Base-by-base conservation (phyloP, 2,797 vertebrate genomes). In the Lagocephalus sceleratus region DNA sequence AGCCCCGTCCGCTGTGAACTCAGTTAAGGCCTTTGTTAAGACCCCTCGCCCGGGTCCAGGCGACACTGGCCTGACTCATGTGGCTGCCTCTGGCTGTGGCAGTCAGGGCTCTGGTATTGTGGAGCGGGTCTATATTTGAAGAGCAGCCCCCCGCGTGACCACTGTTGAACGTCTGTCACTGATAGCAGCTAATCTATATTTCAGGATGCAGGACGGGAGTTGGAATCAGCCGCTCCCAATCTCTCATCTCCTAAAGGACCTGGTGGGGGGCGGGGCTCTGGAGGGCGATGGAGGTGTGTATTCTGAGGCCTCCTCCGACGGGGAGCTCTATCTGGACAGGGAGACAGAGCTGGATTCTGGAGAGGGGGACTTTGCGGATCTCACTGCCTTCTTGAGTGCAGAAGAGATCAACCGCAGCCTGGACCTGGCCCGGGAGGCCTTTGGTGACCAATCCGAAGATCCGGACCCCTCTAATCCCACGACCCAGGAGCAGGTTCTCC, bases 381-480 rank as follows among this genome's bases (percentile, higher is more conserved):
- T 99, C 8, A 95, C 96, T 55, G 91, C 93, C 45, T 99, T 99
- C 75, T 90, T 99, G 73, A 98, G 85, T 45, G 93, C 94, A 74
- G 97, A 99, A 0, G 97, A 99, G 84, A 95, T 98, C 51, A 82
- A 89, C 71, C 94, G 83, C 63, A 99, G 97, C 63, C 89, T 99
- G 78, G 94, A 97, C 67, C 89, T 99, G 79, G 97, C 97, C 71
- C 78, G 76, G 55, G 92, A 96, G 87, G 92, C 97, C 38, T 94
- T 99, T 76, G 87, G 88, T 26, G 85, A 71, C 66, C 75, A 89
- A 46, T 57, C 79, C 9, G 90, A 90, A 35, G 88, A 92, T 54
- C 76, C 82, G 16, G 87, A 78, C 16, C 42, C 66, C 54, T 17
- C 83, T 78, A 71, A 65, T 38, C 68, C 82, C 39, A 64, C 50